A percentile compares a stretch with the other conserved stretches of the same genome.
phyloP scores from a whole-genome alignment of 2,888 invertebrate species.

The Lymantria monacha region DNA sequence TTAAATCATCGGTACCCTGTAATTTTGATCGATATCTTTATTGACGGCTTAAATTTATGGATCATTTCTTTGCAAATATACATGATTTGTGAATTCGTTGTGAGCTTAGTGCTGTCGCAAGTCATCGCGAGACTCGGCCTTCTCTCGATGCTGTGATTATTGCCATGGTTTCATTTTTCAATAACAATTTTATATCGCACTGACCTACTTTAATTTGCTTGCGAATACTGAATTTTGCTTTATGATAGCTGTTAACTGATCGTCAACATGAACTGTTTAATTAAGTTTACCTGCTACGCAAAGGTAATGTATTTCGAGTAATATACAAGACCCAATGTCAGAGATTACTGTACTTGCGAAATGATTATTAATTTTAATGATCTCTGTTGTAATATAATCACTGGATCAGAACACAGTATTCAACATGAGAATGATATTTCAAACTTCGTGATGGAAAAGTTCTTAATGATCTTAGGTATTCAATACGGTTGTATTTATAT shows the following conservation, averaged over 20 bases:
- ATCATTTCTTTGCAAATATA: conserved; percentile 76
- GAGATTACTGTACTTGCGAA: conserved; percentile 22
- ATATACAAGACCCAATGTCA: conserved; percentile 20
- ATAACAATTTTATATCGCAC: conserved; percentile 76
- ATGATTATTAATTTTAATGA: conserved; percentile 26
- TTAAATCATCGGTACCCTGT: conserved; percentile 80
- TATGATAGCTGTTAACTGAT: conserved; percentile 43
- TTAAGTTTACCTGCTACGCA: conserved; percentile 25
- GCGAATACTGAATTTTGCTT: conserved; percentile 69
- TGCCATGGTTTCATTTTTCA: conserved; percentile 78
- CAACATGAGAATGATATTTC: conserved; percentile 6
- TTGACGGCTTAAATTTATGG: conserved; percentile 79
- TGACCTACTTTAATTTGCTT: conserved; percentile 69
- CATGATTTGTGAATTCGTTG: conserved; percentile 68
- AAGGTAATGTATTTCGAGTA: conserved; percentile 22
- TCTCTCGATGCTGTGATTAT: conserved; percentile 65
- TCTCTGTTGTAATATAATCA: conserved; percentile 13
- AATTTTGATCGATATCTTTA: conserved; percentile 83
- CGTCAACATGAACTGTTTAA: conserved; percentile 28
- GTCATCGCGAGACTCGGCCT: conserved; percentile 58
- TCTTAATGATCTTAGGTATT: conserved; percentile 13
- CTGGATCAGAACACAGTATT: conserved; percentile 10
- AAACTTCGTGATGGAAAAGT: conserved; percentile 5
- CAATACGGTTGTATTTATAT: too few relatives aligned
- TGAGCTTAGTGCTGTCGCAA: conserved; percentile 65